A percentile compares a stretch with the other conserved stretches of the same genome.
phyloP scores from a whole-genome alignment of 2,888 invertebrate species.

The Xestoiulus laeticollis region DNA sequence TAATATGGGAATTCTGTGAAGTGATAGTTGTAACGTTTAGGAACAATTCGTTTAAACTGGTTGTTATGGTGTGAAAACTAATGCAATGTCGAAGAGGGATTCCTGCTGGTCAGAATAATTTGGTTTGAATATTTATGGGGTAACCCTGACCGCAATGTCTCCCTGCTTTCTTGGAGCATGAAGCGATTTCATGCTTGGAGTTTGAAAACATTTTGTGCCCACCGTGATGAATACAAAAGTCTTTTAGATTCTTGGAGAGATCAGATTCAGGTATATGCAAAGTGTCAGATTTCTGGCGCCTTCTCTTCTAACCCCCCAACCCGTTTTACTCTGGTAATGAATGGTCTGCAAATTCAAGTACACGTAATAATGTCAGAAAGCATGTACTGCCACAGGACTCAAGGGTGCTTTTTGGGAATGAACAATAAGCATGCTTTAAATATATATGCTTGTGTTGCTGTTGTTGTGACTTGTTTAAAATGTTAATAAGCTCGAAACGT shows the following conservation, averaged over 20 bases:
- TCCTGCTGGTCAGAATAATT: not conserved
- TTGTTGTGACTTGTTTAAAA: not conserved
- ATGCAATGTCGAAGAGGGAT: not conserved
- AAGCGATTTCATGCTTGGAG: no score
- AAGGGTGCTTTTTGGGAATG: not conserved
- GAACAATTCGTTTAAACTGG: not conserved
- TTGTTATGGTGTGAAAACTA: not conserved
- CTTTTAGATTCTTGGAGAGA: not conserved
- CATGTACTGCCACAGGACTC: not conserved
- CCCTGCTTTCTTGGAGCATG: not conserved
- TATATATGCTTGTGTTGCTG: not conserved
- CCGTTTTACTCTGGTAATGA: not conserved
- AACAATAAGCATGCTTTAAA: not conserved
- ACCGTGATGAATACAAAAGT: not conserved
- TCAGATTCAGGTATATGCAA: not conserved
- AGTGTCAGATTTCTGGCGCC: constrained; percentile 31
- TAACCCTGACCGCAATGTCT: constrained; percentile 15
- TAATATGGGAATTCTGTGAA: not conserved
- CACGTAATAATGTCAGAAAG: constrained; percentile 7
- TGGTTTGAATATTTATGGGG: not conserved
- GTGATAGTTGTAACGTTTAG: not conserved
- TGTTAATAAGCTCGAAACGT: no score
- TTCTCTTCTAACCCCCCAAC: not conserved
- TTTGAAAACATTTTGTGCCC: not conserved
- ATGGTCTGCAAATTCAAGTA: not conserved